These are phyloP conservation scores for Aurelia sp. DNA, from an alignment of 30 jellyfish, hydroid and myxozoan genomes.

Conservation along the genomic window DNA sequence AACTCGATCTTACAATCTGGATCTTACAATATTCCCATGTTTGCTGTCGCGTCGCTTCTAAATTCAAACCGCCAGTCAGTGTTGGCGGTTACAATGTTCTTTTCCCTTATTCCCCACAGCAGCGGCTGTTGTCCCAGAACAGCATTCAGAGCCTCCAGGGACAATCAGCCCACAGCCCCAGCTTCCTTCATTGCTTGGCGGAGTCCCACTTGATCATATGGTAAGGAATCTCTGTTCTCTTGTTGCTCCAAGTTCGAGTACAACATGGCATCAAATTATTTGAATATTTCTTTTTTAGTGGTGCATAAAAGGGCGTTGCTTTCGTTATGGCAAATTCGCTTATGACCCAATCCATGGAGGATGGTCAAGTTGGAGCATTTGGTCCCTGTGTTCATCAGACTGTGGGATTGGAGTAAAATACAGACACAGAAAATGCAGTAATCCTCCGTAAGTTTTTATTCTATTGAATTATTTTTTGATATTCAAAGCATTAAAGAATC, in stretches of 20 bases:
- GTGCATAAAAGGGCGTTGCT: constrained; percentile 86
- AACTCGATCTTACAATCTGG: too few species aligned
- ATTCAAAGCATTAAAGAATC: too few species aligned
- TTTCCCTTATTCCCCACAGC: constrained; percentile 51
- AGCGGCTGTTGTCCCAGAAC: constrained; percentile 6
- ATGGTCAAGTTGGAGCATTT: constrained; percentile 81
- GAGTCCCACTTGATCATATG: background rate
- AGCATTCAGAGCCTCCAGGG: constrained; percentile 62
- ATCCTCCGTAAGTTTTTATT: constrained; percentile 63
- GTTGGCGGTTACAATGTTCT: constrained; percentile 57
- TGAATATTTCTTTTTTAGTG: constrained; percentile 37
- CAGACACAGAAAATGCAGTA: constrained; percentile 69
- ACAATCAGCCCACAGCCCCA: constrained; percentile 43
- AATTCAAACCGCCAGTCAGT: constrained; percentile 43
- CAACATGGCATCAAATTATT: too few species aligned
- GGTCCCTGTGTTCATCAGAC: constrained; percentile 73
- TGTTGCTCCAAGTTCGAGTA: too few species aligned
- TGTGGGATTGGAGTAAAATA: constrained; percentile 80
- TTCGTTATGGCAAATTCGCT: constrained; percentile 25
- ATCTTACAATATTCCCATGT: too few species aligned
- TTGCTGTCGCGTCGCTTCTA: constrained; percentile 12
- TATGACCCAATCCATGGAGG: constrained; percentile 72
- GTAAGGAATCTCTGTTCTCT: too few species aligned
- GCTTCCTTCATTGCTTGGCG: constrained; percentile 23
- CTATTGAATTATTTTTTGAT: too few species aligned